A percentile compares a stretch with the other conserved stretches of the same genome.
phyloP scores from a whole-genome alignment of 2,797 vertebrate genomes.

The Triplophysa bombifrons region DNA sequence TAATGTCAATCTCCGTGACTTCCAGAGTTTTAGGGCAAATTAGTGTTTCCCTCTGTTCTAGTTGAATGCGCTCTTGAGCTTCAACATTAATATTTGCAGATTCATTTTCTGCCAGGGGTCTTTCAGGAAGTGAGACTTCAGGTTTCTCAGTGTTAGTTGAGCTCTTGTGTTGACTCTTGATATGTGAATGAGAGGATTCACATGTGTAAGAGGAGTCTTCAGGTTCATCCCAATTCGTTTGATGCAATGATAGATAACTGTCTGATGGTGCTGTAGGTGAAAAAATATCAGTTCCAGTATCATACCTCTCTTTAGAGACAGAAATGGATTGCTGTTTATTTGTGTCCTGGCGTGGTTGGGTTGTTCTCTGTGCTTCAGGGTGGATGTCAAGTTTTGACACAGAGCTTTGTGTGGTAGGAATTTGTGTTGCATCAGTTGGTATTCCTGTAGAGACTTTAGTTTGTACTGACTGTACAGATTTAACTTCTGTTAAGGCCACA shows the following conservation, averaged over 20 bases:
- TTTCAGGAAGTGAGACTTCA: not conserved
- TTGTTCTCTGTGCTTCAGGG: no score
- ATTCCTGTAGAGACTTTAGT: not conserved
- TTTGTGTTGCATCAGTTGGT: not conserved
- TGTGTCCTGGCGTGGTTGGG: no score
- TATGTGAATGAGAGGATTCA: not conserved
- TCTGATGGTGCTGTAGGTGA: not conserved
- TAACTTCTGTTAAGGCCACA: not conserved
- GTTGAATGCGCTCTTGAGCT: not conserved
- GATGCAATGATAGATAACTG: not conserved
- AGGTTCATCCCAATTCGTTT: not conserved
- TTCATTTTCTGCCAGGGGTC: no score
- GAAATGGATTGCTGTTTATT: no score
- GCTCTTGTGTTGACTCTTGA: constrained; percentile 1
- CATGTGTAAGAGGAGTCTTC: not conserved
- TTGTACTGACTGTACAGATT: not conserved
- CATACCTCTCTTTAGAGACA: no score
- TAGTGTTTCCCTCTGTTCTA: not conserved
- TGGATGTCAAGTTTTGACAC: no score
- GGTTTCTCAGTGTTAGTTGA: not conserved
- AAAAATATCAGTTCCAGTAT: not conserved
- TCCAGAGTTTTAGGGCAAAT: not conserved
- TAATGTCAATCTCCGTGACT: not conserved
- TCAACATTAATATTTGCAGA: not conserved
- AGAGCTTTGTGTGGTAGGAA: not conserved